A percentile compares a stretch with the other conserved stretches of the same genome.
Conservation (phyloP, 2,797 vertebrate genomes). For the Psittacula echo region DNA sequence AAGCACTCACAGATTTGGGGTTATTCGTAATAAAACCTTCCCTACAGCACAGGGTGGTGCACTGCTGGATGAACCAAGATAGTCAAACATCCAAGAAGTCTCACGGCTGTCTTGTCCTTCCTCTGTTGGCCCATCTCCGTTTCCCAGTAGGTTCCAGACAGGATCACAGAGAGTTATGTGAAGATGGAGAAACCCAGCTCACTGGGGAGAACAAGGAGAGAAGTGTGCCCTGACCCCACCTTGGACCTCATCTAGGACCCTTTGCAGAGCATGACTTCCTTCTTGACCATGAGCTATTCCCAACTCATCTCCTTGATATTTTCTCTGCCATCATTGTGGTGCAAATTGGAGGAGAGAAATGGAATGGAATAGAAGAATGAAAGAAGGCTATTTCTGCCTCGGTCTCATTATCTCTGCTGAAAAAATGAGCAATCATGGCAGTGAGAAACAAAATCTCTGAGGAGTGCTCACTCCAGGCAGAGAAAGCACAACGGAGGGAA, state of each 20-base stretch:
- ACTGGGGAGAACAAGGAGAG: background rate
- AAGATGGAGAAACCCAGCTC: background rate
- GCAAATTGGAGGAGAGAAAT: conserved; percentile 25
- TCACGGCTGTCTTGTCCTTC: background rate
- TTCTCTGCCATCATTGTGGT: background rate
- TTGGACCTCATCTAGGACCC: background rate
- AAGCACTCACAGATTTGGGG: background rate
- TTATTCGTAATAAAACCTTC: background rate
- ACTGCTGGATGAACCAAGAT: background rate
- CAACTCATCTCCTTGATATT: background rate
- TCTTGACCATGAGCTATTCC: background rate
- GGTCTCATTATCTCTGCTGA: background rate
- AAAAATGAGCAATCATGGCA: conserved; percentile 29
- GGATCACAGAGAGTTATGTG: background rate
- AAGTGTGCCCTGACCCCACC: background rate
- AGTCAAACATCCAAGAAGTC: background rate
- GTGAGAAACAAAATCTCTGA: conserved; percentile 37
- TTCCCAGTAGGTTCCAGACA: background rate
- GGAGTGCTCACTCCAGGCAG: conserved; percentile 15
- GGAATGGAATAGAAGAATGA: conserved; percentile 23
- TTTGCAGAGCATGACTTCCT: background rate
- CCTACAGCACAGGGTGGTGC: background rate
- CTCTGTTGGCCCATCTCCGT: background rate
- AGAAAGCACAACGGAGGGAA: background rate
- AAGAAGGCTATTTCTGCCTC: background rate